These are phyloP conservation scores for Trachymyrmex septentrionalis DNA, from an alignment of 1,140 invertebrate species.

Conservation along the genomic window DNA sequence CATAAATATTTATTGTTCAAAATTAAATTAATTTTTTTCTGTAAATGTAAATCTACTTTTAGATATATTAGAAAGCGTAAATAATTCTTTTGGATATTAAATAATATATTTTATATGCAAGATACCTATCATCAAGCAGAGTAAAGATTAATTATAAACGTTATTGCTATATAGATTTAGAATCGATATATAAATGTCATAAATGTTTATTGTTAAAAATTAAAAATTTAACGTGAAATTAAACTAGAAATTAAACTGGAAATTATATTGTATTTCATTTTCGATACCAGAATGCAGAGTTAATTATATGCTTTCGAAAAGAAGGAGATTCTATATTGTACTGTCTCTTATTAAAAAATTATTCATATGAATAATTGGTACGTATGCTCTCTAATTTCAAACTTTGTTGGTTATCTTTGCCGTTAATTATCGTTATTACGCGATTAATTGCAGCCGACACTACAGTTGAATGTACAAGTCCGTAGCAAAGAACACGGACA, in stretches of 20 bases:
- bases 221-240: neutral
- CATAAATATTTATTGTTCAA: neutral
- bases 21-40: neutral
- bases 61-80: neutral
- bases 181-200: neutral
- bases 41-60: neutral
- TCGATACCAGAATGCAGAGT: neutral
- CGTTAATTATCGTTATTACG: slow-evolving; percentile 55
- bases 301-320: neutral
- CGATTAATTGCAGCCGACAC: slow-evolving; percentile 60
- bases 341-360: neutral
- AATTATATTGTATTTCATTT: neutral
- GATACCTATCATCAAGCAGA: neutral
- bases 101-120: neutral
- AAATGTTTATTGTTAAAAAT: neutral
- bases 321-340: neutral
- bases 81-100: neutral
- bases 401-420: slow-evolving; percentile 1
- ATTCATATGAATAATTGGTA: neutral
- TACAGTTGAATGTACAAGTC: slow-evolving; percentile 4
- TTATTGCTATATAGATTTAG: neutral
- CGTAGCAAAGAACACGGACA: slow-evolving; percentile 3
- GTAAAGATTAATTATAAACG: neutral
- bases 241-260: too few relatives aligned
- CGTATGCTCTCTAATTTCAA: neutral